Evolutionary conservation across 2,113 vertebrate species (phyloP).

Genomic region (Halcyon senegalensis): DNA sequence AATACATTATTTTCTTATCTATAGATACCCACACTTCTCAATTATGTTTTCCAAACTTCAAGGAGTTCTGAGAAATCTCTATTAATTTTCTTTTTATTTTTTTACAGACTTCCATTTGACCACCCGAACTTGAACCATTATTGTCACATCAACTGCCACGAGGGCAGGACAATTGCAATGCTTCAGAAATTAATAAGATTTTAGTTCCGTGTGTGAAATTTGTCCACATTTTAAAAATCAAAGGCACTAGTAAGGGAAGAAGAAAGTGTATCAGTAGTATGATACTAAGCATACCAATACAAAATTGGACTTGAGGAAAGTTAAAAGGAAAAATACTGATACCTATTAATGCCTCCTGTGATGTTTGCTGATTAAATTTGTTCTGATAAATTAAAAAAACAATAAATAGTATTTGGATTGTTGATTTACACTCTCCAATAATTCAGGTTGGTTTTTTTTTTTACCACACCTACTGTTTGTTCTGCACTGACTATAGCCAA

Average conservation of each 20-base stretch:
- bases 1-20: not conserved
- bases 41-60: not conserved
- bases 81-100: not conserved
- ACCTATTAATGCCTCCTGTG: not conserved
- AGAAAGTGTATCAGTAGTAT: not conserved
- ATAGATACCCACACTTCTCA: not conserved
- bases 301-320: not conserved
- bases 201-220: not conserved
- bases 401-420: not conserved
- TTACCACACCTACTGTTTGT: not conserved
- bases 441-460: rapidly evolving
- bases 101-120: not conserved
- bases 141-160: not conserved
- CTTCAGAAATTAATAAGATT: not conserved
- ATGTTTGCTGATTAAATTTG: not conserved
- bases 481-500: not conserved
- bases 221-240: not conserved
- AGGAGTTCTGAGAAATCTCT: not conserved
- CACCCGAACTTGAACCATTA: not conserved
- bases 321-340: not conserved
- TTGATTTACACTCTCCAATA: not conserved
- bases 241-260: not conserved
- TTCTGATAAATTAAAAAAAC: not conserved
- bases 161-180: not conserved
- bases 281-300: not conserved